phyloP scores from a whole-genome alignment of 2,797 vertebrate species.

The Valencia hispanica region DNA sequence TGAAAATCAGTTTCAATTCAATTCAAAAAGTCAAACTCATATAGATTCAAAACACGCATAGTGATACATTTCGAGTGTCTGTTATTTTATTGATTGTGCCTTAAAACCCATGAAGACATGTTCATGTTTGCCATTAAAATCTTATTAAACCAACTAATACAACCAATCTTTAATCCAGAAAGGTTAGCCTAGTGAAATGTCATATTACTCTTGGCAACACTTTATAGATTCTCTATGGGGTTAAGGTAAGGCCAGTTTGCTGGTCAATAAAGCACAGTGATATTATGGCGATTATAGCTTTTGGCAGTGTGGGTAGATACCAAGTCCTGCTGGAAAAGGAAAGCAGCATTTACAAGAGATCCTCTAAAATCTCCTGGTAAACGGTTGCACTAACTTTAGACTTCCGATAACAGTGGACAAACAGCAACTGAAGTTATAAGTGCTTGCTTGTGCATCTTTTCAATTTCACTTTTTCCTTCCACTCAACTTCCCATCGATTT shows the following conservation, averaged over 20 bases:
- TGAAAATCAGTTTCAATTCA: background rate
- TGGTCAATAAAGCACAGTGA: background rate
- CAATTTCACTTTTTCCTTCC: background rate
- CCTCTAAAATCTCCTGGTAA: background rate
- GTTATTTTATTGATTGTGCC: background rate
- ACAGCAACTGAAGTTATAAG: background rate
- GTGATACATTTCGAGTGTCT: background rate
- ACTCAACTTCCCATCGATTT: background rate
- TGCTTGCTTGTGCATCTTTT: background rate
- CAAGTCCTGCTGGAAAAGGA: background rate
- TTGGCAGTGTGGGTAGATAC: background rate
- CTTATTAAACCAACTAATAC: background rate
- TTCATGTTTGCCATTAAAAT: background rate
- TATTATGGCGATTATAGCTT: background rate
- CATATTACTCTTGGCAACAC: background rate
- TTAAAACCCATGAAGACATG: background rate
- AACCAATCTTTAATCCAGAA: background rate
- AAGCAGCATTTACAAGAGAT: background rate
- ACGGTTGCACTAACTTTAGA: background rate
- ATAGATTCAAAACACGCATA: background rate
- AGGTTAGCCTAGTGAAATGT: background rate
- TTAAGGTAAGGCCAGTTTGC: background rate
- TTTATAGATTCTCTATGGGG: background rate
- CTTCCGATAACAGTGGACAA: background rate
- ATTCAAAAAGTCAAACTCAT: background rate